A percentile compares a stretch with the other conserved stretches of the same genome.
Evolutionary conservation across 2,888 invertebrate species (phyloP).

Genomic region (Camptogramma bilineatum): DNA sequence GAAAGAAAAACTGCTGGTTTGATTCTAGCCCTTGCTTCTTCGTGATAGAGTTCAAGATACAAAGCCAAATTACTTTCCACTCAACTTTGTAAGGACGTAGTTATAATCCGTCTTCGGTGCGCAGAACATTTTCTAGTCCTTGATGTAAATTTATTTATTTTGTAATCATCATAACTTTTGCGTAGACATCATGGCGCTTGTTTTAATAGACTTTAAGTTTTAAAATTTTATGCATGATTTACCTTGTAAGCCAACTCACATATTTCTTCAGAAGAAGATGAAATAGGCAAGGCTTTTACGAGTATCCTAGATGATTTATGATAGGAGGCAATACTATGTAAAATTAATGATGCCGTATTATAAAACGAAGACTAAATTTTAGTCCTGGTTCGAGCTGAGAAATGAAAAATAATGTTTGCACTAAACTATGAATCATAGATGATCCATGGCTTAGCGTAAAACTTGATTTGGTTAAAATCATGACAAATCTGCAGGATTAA

Average conservation of each 20-base stretch:
- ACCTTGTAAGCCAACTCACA: background rate
- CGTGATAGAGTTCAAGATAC: background rate
- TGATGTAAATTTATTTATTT: conserved; percentile 3
- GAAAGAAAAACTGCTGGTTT: background rate
- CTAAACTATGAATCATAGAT: too few relatives aligned
- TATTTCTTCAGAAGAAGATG: background rate
- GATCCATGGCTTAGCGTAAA: too few relatives aligned
- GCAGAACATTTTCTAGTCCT: background rate
- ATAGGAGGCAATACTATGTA: background rate
- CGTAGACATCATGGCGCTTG: conserved; percentile 23
- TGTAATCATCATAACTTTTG: conserved; percentile 20
- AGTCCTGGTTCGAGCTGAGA: too few relatives aligned
- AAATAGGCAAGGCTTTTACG: too few relatives aligned
- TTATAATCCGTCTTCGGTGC: background rate
- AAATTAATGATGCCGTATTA: background rate
- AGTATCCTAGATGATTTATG: background rate
- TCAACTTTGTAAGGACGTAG: background rate
- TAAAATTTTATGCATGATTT: background rate
- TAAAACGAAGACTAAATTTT: too few relatives aligned
- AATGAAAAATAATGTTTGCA: too few relatives aligned
- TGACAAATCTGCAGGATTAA: too few relatives aligned
- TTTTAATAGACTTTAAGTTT: background rate
- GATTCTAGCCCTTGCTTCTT: background rate
- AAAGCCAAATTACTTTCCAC: background rate
- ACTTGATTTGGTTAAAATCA: too few relatives aligned